These are phyloP conservation scores for Rutpela maculata DNA, from an alignment of 2,888 invertebrate species.

Conservation along the genomic window DNA sequence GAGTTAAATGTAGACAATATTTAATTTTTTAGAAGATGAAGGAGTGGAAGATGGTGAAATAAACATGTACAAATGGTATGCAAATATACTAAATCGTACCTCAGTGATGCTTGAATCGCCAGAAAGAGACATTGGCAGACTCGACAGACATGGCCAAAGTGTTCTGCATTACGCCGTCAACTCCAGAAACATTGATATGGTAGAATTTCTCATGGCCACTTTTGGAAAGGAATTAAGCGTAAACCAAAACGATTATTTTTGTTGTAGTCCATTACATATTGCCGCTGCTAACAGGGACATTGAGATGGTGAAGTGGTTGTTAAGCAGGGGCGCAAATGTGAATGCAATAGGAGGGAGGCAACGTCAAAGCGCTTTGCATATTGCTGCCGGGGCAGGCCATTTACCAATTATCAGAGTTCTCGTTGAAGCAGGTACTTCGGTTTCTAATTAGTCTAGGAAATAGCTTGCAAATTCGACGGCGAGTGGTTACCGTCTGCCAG, in stretches of 20 bases:
- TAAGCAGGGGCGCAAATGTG: constrained; percentile 66
- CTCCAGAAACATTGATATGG: constrained; percentile 79
- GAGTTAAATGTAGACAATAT: not conserved
- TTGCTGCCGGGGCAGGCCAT: constrained; percentile 67
- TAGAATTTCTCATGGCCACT: constrained; percentile 73
- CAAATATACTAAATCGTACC: constrained; percentile 83
- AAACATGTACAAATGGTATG: constrained; percentile 82
- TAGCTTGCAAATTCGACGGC: too few relatives aligned
- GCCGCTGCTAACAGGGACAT: constrained; percentile 78
- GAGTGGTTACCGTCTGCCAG: too few relatives aligned
- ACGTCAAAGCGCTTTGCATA: constrained; percentile 72
- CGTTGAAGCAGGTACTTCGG: constrained; percentile 68
- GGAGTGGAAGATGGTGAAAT: constrained; percentile 60
- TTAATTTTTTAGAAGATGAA: constrained; percentile 50
- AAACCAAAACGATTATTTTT: constrained; percentile 80
- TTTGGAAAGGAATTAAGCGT: constrained; percentile 77
- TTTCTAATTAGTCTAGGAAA: too few relatives aligned
- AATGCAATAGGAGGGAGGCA: constrained; percentile 71
- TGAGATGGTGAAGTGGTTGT: constrained; percentile 75
- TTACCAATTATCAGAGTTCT: constrained; percentile 75
- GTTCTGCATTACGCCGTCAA: constrained; percentile 86
- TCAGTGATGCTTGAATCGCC: constrained; percentile 70
- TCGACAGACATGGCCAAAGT: constrained; percentile 80
- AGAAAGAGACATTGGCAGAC: constrained; percentile 76
- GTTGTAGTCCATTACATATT: constrained; percentile 82